phyloP scores from a whole-genome alignment of 1,140 invertebrate species.

The Bradynema listronoti region DNA sequence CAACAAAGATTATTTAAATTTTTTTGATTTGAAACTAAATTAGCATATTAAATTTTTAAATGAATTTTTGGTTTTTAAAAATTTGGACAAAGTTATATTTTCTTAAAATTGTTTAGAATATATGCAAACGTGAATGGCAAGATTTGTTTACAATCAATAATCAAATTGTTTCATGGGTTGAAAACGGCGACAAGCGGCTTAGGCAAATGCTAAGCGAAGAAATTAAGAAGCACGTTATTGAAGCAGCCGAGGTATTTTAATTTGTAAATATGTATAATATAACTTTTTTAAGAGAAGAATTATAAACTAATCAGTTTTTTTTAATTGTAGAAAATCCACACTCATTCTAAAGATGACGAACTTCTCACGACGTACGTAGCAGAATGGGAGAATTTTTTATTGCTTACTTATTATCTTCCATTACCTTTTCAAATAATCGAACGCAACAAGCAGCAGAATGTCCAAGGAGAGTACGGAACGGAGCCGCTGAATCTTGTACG shows the following conservation, averaged over 20 bases:
- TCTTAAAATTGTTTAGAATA: constrained; percentile 31
- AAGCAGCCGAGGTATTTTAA: constrained; percentile 26
- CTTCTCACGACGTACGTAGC: constrained; percentile 33
- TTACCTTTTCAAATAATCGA: constrained; percentile 41
- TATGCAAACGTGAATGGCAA: constrained; percentile 43
- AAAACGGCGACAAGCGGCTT: constrained; percentile 16
- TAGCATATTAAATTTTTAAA: not conserved
- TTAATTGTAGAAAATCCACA: constrained; percentile 44
- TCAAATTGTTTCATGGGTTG: constrained; percentile 39
- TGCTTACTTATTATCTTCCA: constrained; percentile 31
- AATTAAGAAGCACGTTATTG: constrained; percentile 30
- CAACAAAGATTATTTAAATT: not conserved
- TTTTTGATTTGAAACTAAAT: not conserved
- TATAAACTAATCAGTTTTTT: too few species aligned
- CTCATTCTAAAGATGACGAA: constrained; percentile 20
- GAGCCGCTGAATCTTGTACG: constrained; percentile 22
- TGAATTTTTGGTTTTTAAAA: not conserved
- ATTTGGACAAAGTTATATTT: not conserved
- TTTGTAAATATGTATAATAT: not conserved
- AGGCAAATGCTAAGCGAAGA: constrained; percentile 28
- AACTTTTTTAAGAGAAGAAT: not conserved
- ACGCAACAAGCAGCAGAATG: not conserved
- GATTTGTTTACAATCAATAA: constrained; percentile 45
- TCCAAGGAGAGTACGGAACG: not conserved
- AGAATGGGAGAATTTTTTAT: constrained; percentile 34